Base-by-base conservation (phyloP, 1,140 invertebrate genomes). In the Drosophila sp. region DNA sequence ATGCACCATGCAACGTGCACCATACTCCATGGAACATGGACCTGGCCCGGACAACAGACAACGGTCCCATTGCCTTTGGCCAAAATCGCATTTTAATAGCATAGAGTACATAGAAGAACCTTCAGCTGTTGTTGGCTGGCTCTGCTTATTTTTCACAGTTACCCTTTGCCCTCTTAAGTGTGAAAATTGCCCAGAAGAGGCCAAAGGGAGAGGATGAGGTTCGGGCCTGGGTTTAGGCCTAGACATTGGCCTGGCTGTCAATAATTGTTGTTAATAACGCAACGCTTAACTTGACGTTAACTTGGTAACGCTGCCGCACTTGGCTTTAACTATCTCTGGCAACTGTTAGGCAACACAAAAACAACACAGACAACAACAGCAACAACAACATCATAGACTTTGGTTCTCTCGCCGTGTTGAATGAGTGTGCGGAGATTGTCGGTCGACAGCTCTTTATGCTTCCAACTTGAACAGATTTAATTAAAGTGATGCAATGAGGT, bases 101-200 rank as follows among this genome's bases (percentile, higher is more conserved):
- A 64, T 29, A 11, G 34, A 34, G 18, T 13, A n/a, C n/a, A n/a
- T n/a, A 43, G 21, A 14, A 27, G 59, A 34, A 27, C 21, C 21
- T 7, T 27, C 56, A n/a, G 48, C 46, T 61, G 61, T 45, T 21
- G 50, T 21, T 21, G 21, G 21, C 21, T 2, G 63, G n/a, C 36
- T 38, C 36, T 38, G 36, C 36, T 76, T 76, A 73, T 69, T 74
- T 75, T 65, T 34, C 16, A 64, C 61, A 70, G 69, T 80, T 84
- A 84, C 73, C 80, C 80, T 86, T 84, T 84, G 77, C 61, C 81
- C 81, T 70, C 69, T 86, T 71, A 77, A 84, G 80, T 84, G 80
- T 84, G 81, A 84, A 84, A 84, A 86, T 80, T 71, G 70, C 46
- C 48, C 51, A 74, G 72, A 54, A 25, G 36, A 40, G 32, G 38